These are phyloP conservation scores for Eublepharis macularius DNA, from an alignment of 2,113 vertebrate genomes.

Conservation along the genomic window DNA sequence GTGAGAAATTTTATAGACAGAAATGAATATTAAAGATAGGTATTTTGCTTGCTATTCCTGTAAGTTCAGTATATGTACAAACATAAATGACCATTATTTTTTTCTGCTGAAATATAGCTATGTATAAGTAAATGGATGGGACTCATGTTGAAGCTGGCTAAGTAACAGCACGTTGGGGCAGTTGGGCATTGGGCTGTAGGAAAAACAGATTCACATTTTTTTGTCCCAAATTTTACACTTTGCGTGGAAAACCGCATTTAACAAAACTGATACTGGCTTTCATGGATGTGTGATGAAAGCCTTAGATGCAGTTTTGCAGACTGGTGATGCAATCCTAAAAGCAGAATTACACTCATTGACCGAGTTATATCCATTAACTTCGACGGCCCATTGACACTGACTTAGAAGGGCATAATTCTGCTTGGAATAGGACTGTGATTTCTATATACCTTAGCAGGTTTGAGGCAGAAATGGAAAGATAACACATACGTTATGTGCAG, in stretches of 20 bases:
- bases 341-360: too few species aligned
- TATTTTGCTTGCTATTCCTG: not conserved
- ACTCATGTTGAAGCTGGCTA: not conserved
- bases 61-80: not conserved
- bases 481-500: too few species aligned
- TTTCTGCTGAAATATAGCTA: not conserved
- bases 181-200: not conserved
- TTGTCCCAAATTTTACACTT: not conserved
- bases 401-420: too few species aligned
- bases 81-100: not conserved
- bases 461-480: too few species aligned
- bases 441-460: too few species aligned
- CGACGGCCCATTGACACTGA: too few species aligned
- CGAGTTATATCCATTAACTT: too few species aligned
- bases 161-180: not conserved
- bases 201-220: not conserved
- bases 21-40: not conserved
- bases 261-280: not conserved
- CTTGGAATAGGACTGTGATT: too few species aligned
- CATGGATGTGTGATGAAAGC: rapidly evolving
- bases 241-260: not conserved
- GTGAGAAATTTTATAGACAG: not conserved
- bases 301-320: too few species aligned
- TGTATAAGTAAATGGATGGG: not conserved
- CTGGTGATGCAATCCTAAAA: too few species aligned